Conservation (phyloP, 2,797 vertebrate species). For the Chaetophractus vellerosus region DNA sequence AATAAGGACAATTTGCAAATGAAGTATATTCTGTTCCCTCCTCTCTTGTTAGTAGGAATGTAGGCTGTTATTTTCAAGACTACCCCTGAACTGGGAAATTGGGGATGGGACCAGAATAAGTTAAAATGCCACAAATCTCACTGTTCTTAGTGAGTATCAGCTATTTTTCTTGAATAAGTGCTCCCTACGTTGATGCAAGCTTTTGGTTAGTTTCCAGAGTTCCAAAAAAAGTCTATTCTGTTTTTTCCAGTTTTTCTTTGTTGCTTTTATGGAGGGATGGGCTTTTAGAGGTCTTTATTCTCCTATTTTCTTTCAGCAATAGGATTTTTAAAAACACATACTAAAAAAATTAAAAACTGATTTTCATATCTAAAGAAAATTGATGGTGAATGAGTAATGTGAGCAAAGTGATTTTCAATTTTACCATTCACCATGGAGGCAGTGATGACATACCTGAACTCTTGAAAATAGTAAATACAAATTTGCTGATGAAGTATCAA, state of each 20-base stretch:
- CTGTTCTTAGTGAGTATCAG: neutral
- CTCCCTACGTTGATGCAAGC: neutral
- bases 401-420: neutral
- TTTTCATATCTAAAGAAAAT: constrained; percentile 58
- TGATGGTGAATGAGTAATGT: neutral
- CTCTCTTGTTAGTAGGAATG: neutral
- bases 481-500: constrained; percentile 55
- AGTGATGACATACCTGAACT: constrained; percentile 6
- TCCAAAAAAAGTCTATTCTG: neutral
- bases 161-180: constrained; percentile 16
- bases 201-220: constrained; percentile 38
- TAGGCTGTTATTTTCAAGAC: neutral
- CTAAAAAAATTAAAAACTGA: constrained; percentile 36
- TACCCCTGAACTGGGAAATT: neutral
- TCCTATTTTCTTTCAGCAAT: neutral
- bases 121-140: neutral
- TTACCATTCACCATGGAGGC: neutral
- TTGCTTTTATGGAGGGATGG: neutral
- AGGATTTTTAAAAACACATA: neutral
- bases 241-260: constrained; percentile 23
- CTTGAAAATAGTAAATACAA: neutral
- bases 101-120: neutral
- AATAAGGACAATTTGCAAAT: neutral
- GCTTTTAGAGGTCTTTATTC: neutral
- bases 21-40: neutral